A percentile compares a stretch with the other conserved stretches of the same genome.
These are phyloP conservation scores for Hypomecis atomaria DNA, from an alignment of 2,888 invertebrate genomes.

Conservation along the genomic window DNA sequence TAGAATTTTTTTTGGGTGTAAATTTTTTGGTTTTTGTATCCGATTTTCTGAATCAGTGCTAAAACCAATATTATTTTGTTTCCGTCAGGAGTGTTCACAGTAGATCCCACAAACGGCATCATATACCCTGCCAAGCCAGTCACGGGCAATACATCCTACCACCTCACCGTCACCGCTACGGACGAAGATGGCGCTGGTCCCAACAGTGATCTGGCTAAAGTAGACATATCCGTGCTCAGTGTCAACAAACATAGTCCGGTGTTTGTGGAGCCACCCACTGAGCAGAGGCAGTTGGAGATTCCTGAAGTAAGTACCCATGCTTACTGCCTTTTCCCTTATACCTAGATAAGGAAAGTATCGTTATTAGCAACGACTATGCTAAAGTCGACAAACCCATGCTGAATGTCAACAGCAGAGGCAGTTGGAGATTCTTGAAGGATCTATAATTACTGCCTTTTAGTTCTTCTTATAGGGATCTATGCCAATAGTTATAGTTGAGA, in stretches of 20 bases:
- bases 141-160: conserved; percentile 82
- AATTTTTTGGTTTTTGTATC: too few species aligned
- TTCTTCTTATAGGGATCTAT: too few species aligned
- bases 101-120: conserved; percentile 91
- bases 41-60: neutral
- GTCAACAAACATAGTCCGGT: conserved; percentile 93
- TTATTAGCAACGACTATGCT: conserved; percentile 87
- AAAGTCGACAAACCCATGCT: conserved; percentile 90
- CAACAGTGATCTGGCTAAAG: conserved; percentile 87
- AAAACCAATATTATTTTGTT: conserved; percentile 2
- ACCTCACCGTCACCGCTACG: conserved; percentile 89
- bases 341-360: too few species aligned
- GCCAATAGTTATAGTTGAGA: too few species aligned
- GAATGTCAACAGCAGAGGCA: conserved; percentile 92
- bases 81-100: conserved; percentile 87
- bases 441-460: neutral
- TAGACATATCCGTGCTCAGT: conserved; percentile 90
- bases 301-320: conserved; percentile 86
- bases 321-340: too few species aligned
- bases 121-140: conserved; percentile 91
- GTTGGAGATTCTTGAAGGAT: conserved; percentile 92
- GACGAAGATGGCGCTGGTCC: conserved; percentile 89
- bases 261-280: conserved; percentile 90
- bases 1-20: too few species aligned
- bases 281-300: conserved; percentile 90